Conservation (phyloP, 1,140 invertebrate species). For the Euwallacea fornicatus region DNA sequence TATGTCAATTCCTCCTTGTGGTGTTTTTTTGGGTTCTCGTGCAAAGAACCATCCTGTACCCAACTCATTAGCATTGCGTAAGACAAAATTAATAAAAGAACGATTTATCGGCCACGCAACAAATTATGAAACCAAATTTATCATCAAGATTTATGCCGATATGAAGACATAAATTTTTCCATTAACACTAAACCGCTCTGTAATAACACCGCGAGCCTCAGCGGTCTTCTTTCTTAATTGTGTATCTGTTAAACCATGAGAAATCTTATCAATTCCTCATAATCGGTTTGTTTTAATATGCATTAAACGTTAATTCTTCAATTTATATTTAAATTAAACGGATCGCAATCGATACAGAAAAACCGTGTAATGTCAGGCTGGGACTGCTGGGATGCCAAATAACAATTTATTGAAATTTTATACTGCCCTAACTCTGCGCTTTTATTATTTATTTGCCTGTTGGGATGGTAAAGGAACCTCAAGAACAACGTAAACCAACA, state of each 20-base stretch:
- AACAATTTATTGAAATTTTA: conserved; percentile 25
- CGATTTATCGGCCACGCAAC: conserved; percentile 18
- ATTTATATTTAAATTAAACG: conserved; percentile 35
- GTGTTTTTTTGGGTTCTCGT: not conserved
- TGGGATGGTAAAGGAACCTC: not conserved
- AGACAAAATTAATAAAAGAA: conserved; percentile 20
- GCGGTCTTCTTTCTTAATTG: conserved; percentile 17
- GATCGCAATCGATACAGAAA: conserved; percentile 28
- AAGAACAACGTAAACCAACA: no score
- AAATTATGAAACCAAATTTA: conserved; percentile 26
- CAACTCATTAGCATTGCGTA: conserved; percentile 18
- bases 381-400: not conserved
- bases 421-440: conserved; percentile 1
- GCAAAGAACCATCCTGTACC: not conserved
- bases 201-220: conserved; percentile 28
- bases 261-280: conserved; percentile 32
- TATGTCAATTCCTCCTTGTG: no score
- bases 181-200: conserved; percentile 33
- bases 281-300: conserved; percentile 34
- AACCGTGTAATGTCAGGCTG: not conserved
- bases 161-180: conserved; percentile 34
- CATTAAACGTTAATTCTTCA: conserved; percentile 30
- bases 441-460: not conserved
- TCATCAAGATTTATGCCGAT: conserved; percentile 24
- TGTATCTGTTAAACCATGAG: conserved; percentile 15